Evolutionary conservation across 2,113 vertebrate genomes (phyloP).

Genomic region (Bos taurus): DNA sequence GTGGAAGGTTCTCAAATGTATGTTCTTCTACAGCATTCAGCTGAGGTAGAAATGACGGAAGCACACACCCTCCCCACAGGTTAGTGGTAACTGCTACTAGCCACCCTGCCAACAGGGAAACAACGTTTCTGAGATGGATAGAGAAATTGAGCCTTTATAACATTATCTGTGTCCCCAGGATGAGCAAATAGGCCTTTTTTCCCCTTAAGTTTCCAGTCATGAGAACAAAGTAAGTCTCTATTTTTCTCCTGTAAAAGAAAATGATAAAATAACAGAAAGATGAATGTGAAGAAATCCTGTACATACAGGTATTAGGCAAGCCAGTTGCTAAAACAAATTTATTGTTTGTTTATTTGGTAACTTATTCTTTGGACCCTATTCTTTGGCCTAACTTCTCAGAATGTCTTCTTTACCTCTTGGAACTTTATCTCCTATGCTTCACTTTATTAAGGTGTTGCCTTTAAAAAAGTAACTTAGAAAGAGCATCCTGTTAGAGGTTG

Average conservation of each 20-base stretch:
- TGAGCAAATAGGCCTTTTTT: background rate
- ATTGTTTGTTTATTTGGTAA: background rate
- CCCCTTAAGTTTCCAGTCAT: background rate
- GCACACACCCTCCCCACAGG: accelerated
- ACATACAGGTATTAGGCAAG: background rate
- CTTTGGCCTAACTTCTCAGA: background rate
- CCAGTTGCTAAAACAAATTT: background rate
- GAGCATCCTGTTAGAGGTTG: background rate
- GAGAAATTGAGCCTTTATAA: background rate
- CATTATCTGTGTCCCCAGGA: background rate
- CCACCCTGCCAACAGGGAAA: background rate
- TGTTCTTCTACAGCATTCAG: background rate
- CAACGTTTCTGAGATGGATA: background rate
- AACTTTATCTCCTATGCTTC: background rate
- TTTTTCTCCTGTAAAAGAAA: background rate
- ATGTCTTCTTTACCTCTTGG: background rate
- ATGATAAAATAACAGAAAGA: background rate
- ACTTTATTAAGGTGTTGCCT: background rate
- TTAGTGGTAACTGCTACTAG: background rate
- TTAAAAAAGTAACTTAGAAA: background rate
- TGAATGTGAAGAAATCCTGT: background rate
- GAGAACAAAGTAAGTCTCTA: background rate
- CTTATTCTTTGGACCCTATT: background rate
- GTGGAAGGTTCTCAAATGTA: background rate
- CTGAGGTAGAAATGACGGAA: background rate